phyloP scores from a whole-genome alignment of 2,113 vertebrate genomes.

The Prunella himalayana region DNA sequence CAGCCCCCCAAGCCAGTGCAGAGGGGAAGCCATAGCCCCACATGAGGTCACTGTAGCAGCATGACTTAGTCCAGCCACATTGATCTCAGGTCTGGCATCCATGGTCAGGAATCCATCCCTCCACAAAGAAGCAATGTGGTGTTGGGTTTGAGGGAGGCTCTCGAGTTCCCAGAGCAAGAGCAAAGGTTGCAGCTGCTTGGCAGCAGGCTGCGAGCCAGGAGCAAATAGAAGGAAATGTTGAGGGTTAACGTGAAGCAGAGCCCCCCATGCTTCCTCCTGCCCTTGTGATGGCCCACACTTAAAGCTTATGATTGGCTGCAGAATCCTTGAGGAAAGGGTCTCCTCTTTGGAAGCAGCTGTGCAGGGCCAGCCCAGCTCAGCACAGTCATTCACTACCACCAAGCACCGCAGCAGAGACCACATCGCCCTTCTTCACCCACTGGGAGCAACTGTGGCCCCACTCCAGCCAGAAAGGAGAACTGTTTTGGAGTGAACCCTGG shows the following conservation, averaged over 20 bases:
- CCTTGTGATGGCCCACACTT: neutral
- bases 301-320: neutral
- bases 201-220: neutral
- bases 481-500: neutral
- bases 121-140: neutral
- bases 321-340: neutral
- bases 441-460: rapidly evolving
- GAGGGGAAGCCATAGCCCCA: neutral
- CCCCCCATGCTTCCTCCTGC: rapidly evolving
- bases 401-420: rapidly evolving
- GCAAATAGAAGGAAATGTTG: rapidly evolving
- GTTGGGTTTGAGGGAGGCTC: neutral
- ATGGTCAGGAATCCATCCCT: neutral
- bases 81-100: neutral
- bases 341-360: neutral
- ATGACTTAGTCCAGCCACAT: neutral
- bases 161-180: neutral
- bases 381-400: neutral
- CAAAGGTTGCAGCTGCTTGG: neutral
- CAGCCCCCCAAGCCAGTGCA: rapidly evolving
- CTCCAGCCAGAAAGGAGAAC: neutral
- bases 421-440: rapidly evolving
- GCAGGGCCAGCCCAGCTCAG: neutral
- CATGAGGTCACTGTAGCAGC: neutral
- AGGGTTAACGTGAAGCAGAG: neutral